Percentiles rank a stretch among this genome's conserved stretches.
Conservation (phyloP, 2,113 vertebrate genomes). For the Mesitornis unicolor region DNA sequence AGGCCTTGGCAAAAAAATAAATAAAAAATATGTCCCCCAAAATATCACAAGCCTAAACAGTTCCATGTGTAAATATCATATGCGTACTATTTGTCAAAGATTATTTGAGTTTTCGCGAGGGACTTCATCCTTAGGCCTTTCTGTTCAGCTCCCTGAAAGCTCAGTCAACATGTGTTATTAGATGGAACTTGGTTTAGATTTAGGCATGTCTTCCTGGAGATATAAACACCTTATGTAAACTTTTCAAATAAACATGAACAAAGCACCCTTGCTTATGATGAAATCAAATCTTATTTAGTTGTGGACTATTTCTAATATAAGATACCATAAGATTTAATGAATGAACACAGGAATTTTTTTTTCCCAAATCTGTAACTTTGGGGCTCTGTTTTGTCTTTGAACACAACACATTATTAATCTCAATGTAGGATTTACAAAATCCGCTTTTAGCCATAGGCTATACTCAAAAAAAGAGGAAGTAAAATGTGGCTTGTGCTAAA, state of each 20-base stretch:
- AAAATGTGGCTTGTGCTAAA: conserved; percentile 14
- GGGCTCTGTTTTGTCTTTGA: conserved; percentile 26
- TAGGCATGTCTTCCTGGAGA: background rate
- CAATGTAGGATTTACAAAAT: conserved; percentile 47
- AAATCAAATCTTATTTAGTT: background rate
- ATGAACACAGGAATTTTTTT: background rate
- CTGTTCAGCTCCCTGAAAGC: background rate
- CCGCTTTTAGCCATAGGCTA: conserved; percentile 3
- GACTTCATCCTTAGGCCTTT: background rate
- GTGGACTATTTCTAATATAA: background rate
- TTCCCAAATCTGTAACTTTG: background rate
- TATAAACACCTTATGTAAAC: background rate
- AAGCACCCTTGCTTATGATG: background rate
- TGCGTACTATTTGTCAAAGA: background rate
- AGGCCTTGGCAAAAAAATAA: background rate
- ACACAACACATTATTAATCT: conserved; percentile 37
- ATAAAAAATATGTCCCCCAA: background rate
- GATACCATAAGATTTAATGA: background rate
- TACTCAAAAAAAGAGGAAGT: background rate
- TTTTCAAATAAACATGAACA: background rate
- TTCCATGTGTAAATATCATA: background rate
- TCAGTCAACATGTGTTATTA: background rate
- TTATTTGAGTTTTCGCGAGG: background rate
- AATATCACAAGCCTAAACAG: background rate
- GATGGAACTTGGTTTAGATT: background rate